These are phyloP conservation scores for Tragelaphus scriptus DNA, from an alignment of 2,113 vertebrate species.

Conservation along the genomic window DNA sequence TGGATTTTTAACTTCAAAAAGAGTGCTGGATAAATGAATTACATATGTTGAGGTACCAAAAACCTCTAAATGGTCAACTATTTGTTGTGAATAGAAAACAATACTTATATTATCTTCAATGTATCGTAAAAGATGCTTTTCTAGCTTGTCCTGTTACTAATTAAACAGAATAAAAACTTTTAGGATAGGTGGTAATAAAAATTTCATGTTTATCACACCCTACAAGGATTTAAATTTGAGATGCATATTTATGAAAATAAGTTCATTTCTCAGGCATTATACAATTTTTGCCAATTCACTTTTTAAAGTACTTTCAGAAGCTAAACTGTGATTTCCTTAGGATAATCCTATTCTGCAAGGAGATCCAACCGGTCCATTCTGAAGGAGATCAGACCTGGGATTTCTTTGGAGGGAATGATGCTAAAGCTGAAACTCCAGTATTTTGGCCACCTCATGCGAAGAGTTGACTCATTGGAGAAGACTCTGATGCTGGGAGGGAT, in stretches of 20 bases:
- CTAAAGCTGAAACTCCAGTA: too few species aligned
- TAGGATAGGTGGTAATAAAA: neutral
- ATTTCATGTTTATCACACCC: neutral
- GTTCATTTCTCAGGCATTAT: neutral
- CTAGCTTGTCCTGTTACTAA: neutral
- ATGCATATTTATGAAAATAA: neutral
- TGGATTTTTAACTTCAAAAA: neutral
- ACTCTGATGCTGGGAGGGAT: too few species aligned
- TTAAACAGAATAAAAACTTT: neutral
- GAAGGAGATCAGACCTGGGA: too few species aligned
- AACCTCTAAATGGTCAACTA: neutral
- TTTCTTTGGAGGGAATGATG: too few species aligned
- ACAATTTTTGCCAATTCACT: neutral
- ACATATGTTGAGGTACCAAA: neutral
- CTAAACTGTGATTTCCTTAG: neutral
- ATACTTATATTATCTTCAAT: neutral
- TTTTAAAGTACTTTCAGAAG: neutral
- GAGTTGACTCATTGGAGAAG: too few species aligned
- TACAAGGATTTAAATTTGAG: neutral
- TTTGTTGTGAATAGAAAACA: neutral
- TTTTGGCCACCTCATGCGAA: too few species aligned
- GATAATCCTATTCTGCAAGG: neutral
- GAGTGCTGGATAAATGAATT: constrained; percentile 12
- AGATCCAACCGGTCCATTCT: too few species aligned
- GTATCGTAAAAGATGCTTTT: neutral